phyloP scores from a whole-genome alignment of 2,113 vertebrate genomes.

The Melanerpes aurifrons region DNA sequence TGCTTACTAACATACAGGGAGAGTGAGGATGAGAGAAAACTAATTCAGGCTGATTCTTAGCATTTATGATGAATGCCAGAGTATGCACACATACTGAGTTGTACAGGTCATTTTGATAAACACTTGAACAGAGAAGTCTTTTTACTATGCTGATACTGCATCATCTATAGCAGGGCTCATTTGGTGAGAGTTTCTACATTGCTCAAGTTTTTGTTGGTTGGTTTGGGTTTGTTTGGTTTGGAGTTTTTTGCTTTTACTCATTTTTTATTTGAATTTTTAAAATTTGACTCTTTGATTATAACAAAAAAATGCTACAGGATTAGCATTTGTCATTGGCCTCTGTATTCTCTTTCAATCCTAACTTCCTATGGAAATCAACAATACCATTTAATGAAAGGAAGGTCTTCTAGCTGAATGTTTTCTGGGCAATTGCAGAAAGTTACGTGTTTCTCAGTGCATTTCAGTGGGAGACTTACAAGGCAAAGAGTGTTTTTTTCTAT shows the following conservation, averaged over 20 bases:
- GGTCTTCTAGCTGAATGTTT: not conserved
- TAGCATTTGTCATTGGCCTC: not conserved
- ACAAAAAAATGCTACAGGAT: not conserved
- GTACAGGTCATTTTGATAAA: not conserved
- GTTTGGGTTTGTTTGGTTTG: not conserved
- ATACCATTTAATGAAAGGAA: not conserved
- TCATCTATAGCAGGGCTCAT: not conserved
- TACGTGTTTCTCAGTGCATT: not conserved
- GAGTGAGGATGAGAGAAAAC: accelerated
- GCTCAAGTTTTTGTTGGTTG: not conserved
- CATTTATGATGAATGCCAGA: not conserved
- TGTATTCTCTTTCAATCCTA: not conserved
- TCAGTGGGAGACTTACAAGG: not conserved
- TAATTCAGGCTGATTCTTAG: not conserved
- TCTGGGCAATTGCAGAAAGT: not conserved
- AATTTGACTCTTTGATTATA: no score
- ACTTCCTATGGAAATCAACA: not conserved
- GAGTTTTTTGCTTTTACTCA: no score
- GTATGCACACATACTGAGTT: not conserved
- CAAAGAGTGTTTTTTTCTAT: not conserved
- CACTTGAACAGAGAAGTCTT: not conserved
- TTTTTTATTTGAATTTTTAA: no score
- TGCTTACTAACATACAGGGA: not conserved
- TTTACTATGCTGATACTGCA: not conserved
- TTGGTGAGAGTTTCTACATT: not conserved